These are phyloP conservation scores for Stictonetta naevosa DNA, from an alignment of 2,113 vertebrate species.

Conservation along the genomic window DNA sequence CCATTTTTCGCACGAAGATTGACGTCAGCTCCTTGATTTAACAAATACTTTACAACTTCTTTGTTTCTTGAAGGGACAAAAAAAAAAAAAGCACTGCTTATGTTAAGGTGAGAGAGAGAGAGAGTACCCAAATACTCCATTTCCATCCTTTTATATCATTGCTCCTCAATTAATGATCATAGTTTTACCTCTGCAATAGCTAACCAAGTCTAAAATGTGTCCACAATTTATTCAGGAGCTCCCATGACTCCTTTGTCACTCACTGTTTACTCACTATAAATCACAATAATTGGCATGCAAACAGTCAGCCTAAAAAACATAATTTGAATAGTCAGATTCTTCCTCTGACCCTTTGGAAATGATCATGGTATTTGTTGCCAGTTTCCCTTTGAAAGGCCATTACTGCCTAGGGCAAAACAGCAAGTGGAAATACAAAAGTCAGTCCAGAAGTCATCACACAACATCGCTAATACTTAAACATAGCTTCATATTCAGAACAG, in stretches of 20 bases:
- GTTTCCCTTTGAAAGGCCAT: background rate
- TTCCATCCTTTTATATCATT: background rate
- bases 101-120: background rate
- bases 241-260: background rate
- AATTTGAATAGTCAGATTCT: background rate
- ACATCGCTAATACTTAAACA: background rate
- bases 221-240: background rate
- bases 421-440: background rate
- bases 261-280: background rate
- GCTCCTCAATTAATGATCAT: background rate
- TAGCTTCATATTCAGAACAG: background rate
- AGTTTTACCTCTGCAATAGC: background rate
- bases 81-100: background rate
- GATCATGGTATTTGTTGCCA: background rate
- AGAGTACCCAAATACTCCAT: background rate
- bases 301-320: background rate
- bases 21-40: constrained; percentile 93
- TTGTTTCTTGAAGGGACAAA: constrained; percentile 85
- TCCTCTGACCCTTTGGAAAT: background rate
- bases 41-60: constrained; percentile 92
- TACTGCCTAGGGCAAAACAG: background rate
- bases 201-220: background rate
- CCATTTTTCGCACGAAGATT: constrained; percentile 94
- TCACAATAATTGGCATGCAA: background rate
- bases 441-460: background rate